Evolutionary conservation across 2,797 vertebrate genomes (phyloP).

Genomic region (Microctenopoma steveboyesi): DNA sequence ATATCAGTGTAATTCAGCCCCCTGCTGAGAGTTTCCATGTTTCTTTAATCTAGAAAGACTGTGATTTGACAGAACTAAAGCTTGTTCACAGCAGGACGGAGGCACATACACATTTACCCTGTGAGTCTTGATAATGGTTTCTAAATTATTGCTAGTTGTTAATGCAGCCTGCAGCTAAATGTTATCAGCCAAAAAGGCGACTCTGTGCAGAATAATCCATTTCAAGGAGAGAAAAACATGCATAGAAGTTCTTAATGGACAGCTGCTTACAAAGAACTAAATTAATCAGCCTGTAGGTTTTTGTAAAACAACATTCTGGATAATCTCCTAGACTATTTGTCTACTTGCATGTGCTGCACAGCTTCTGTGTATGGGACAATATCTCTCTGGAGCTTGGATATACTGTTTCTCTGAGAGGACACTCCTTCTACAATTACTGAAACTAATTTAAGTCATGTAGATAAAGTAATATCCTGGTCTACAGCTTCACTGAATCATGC

Average conservation of each 20-base stretch:
- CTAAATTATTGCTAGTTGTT: conserved; percentile 36
- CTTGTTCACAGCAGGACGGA: conserved; percentile 35
- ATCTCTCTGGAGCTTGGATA: conserved; percentile 38
- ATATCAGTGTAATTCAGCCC: conserved; percentile 1
- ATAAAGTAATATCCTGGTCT: conserved; percentile 47
- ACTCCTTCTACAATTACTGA: conserved; percentile 39
- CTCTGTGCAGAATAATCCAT: neutral
- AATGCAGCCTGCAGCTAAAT: conserved; percentile 33
- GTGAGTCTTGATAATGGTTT: conserved; percentile 23
- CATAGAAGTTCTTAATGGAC: conserved; percentile 5
- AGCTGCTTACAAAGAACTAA: conserved; percentile 17
- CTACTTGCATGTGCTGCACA: neutral
- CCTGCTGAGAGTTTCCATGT: conserved; percentile 36
- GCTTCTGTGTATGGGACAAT: conserved; percentile 24
- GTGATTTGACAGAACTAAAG: conserved; percentile 34
- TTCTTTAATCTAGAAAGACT: conserved; percentile 44
- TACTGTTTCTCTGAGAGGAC: conserved; percentile 38
- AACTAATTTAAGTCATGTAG: conserved; percentile 42
- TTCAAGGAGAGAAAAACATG: conserved; percentile 2
- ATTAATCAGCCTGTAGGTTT: conserved; percentile 22
- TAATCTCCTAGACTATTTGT: conserved; percentile 10
- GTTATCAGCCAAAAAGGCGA: conserved; percentile 17
- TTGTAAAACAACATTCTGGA: conserved; percentile 12
- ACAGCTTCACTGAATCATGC: conserved; percentile 40
- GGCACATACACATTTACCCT: conserved; percentile 32